Conservation (phyloP, 2,888 invertebrate genomes). For the Pachliopta kotzebuea region DNA sequence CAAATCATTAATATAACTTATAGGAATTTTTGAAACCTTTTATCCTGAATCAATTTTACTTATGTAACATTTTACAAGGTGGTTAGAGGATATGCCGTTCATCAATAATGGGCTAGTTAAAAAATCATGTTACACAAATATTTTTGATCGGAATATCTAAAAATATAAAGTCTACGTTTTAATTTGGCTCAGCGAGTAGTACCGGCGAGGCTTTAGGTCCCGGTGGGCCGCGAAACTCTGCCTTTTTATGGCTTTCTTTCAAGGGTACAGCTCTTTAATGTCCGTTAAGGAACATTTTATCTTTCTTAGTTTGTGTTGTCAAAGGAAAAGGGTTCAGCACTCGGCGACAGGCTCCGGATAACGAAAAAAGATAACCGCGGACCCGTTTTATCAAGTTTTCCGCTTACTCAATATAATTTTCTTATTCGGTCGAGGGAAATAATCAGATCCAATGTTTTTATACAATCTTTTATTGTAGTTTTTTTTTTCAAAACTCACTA, state of each 20-base stretch:
- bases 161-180: slow-evolving; percentile 58
- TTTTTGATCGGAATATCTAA: slow-evolving; percentile 11
- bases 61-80: no score
- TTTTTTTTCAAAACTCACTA: no score
- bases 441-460: slow-evolving; percentile 6
- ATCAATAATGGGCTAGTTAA: no score
- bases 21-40: no score
- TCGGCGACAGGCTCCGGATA: slow-evolving; percentile 69
- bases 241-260: slow-evolving; percentile 69
- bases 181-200: slow-evolving; percentile 58
- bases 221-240: slow-evolving; percentile 51
- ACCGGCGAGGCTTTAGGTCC: slow-evolving; percentile 47
- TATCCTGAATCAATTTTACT: no score
- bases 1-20: no score
- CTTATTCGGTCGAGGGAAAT: slow-evolving; percentile 31
- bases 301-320: slow-evolving; percentile 71
- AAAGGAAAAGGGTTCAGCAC: slow-evolving; percentile 71
- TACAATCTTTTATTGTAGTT: background rate
- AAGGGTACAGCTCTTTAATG: slow-evolving; percentile 71
- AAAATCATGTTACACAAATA: no score
- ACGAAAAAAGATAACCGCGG: slow-evolving; percentile 62
- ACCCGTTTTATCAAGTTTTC: slow-evolving; percentile 60
- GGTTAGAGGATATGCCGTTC: no score
- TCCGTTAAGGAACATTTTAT: slow-evolving; percentile 75
- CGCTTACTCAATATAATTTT: slow-evolving; percentile 47